Percentiles rank a stretch among this genome's conserved stretches.
phyloP scores from a whole-genome alignment of 2,113 vertebrate genomes.

The Elanus axillaris region DNA sequence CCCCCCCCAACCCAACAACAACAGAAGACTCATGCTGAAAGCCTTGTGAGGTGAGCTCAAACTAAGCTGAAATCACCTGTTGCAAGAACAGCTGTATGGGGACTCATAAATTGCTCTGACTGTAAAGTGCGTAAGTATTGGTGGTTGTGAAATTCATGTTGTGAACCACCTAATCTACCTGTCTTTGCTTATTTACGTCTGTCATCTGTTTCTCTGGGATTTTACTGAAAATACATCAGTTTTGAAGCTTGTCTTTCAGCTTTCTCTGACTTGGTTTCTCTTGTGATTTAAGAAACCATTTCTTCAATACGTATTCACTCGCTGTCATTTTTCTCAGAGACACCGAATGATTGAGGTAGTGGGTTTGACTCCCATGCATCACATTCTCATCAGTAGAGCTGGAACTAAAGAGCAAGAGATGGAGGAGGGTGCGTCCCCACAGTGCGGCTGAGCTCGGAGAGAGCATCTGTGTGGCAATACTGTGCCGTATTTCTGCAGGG shows the following conservation, averaged over 20 bases:
- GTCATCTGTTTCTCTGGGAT: not conserved
- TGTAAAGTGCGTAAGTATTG: not conserved
- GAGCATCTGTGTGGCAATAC: rapidly evolving
- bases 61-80: not conserved
- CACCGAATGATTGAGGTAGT: not conserved
- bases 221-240: not conserved
- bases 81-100: not conserved
- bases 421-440: rapidly evolving
- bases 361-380: not conserved
- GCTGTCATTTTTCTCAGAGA: not conserved
- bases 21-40: not conserved
- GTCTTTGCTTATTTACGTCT: not conserved
- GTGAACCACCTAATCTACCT: not conserved
- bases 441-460: rapidly evolving
- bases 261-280: not conserved
- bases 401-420: not conserved
- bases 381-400: not conserved
- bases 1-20: not conserved
- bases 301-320: not conserved
- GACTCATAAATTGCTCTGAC: not conserved
- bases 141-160: not conserved
- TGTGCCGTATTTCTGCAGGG: not conserved
- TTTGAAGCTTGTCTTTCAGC: not conserved
- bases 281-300: not conserved
- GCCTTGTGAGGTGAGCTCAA: not conserved